Conservation (phyloP, 1,140 invertebrate genomes). For the Holotrichia oblita region DNA sequence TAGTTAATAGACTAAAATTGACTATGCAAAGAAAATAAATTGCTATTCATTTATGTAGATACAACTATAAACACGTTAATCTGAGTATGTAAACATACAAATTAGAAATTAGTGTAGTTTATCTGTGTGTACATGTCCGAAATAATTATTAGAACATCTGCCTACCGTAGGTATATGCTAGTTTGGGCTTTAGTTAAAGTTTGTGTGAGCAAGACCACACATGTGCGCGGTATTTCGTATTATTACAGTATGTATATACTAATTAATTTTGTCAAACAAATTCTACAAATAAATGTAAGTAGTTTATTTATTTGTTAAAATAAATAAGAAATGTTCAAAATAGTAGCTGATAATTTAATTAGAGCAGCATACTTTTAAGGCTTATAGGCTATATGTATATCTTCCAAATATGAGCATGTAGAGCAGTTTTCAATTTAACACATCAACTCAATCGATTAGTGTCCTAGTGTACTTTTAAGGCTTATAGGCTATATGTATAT, state of each 20-base stretch:
- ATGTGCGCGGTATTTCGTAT: background rate
- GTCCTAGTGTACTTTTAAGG: no score
- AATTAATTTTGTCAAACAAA: background rate
- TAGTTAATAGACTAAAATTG: no score
- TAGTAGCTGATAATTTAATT: no score
- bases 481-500: no score
- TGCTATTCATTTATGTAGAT: background rate
- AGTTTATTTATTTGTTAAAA: background rate
- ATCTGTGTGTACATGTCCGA: constrained; percentile 6
- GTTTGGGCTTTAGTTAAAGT: background rate
- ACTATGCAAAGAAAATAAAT: background rate
- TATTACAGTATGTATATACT: background rate
- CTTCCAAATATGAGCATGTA: no score
- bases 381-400: no score
- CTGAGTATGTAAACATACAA: background rate
- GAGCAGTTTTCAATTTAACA: no score
- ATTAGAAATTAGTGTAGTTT: constrained; percentile 8
- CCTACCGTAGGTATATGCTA: background rate
- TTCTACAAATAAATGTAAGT: constrained; percentile 23
- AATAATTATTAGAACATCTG: constrained; percentile 2
- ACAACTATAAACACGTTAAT: background rate
- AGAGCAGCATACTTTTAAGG: no score
- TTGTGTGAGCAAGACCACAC: background rate
- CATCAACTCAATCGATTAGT: no score
- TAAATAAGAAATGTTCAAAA: no score